Evolutionary conservation across 92 coral and sea anemone genomes (phyloP).

Genomic region (Phenganax subtilis): DNA sequence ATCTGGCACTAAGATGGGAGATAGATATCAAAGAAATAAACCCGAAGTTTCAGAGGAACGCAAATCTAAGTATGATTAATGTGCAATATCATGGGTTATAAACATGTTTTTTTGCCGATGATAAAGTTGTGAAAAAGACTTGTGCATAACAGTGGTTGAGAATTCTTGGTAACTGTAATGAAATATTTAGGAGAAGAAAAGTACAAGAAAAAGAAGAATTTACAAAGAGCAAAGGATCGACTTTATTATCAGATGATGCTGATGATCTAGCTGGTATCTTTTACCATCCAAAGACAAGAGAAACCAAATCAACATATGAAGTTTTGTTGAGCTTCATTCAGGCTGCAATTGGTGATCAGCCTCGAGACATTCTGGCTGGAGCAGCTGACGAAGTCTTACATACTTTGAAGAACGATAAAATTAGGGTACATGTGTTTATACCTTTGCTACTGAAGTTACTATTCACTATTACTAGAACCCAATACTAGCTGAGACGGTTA

Average conservation of each 20-base stretch:
- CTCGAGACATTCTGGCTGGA: constrained; percentile 95
- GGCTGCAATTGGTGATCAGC: constrained; percentile 99
- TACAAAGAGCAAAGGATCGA: constrained; percentile 68
- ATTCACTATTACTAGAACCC: background rate
- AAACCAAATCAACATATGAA: constrained; percentile 90
- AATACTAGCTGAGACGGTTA: background rate
- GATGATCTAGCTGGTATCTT: constrained; percentile 85
- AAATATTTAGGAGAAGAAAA: constrained; percentile 70
- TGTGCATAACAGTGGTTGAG: background rate
- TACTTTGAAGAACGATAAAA: constrained; percentile 81
- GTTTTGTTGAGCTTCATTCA: constrained; percentile 88
- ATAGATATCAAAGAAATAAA: constrained; percentile 84
- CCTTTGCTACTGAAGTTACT: background rate
- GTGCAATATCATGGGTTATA: too few species aligned
- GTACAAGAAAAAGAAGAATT: constrained; percentile 83
- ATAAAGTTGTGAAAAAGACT: background rate
- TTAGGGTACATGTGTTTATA: constrained; percentile 54
- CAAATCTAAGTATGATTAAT: constrained; percentile 73
- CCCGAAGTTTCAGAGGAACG: constrained; percentile 84
- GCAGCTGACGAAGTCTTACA: constrained; percentile 97
- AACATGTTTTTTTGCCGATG: background rate
- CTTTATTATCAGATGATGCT: constrained; percentile 77
- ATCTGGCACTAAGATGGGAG: constrained; percentile 90
- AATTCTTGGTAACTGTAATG: background rate
- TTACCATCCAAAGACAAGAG: constrained; percentile 94